These are phyloP conservation scores for Clarias magur DNA, from an alignment of 2,113 vertebrate species.

Conservation along the genomic window DNA sequence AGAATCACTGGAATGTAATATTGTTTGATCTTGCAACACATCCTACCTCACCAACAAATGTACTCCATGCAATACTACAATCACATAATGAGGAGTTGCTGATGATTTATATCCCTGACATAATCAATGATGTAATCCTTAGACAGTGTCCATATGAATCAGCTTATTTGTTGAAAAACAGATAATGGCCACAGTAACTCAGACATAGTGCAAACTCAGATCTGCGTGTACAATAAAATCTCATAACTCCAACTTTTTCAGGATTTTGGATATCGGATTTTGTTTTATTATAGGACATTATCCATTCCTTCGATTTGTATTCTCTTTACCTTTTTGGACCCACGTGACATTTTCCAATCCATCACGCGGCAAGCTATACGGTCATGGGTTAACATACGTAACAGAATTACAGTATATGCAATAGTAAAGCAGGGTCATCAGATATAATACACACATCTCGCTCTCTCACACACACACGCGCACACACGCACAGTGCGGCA, in stretches of 20 bases:
- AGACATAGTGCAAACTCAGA: not conserved
- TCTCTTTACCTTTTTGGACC: not conserved
- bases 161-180: too few species aligned
- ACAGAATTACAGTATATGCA: not conserved
- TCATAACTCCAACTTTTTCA: not conserved
- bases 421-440: not conserved
- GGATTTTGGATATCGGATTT: not conserved
- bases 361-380: not conserved
- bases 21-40: not conserved
- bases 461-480: not conserved
- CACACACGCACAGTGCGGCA: not conserved
- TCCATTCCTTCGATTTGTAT: not conserved
- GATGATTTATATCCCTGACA: not conserved
- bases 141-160: not conserved
- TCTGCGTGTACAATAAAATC: not conserved
- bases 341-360: slow-evolving; percentile 7
- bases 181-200: not conserved
- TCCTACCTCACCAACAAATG: not conserved
- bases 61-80: too few species aligned
- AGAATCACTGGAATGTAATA: not conserved
- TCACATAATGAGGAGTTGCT: not conserved
- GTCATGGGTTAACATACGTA: not conserved
- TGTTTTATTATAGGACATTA: not conserved
- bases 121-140: not conserved
- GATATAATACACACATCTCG: not conserved